These are phyloP conservation scores for Onchidella celtica DNA, from an alignment of 2,888 invertebrate genomes.

Conservation along the genomic window DNA sequence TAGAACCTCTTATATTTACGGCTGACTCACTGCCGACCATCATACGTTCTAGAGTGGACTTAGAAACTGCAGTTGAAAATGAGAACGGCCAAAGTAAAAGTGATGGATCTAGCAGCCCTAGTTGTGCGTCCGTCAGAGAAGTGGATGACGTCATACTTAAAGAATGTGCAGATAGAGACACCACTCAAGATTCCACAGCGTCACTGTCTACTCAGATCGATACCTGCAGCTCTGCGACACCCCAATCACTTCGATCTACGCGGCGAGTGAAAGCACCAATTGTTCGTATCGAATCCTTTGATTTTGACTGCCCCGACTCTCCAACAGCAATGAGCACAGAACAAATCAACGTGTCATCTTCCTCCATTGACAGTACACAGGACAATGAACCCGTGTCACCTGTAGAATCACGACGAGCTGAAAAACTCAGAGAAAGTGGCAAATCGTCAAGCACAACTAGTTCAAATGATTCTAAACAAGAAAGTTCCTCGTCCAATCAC, in stretches of 20 bases:
- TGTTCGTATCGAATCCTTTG: slow-evolving; percentile 40
- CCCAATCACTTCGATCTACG: not conserved
- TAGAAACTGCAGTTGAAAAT: slow-evolving; percentile 13
- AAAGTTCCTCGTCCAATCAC: not conserved
- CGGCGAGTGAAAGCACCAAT: slow-evolving; percentile 32
- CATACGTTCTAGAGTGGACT: slow-evolving; percentile 32
- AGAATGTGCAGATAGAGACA: not conserved
- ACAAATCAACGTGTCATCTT: not conserved
- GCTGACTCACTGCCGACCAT: slow-evolving; percentile 47
- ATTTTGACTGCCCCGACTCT: slow-evolving; percentile 5
- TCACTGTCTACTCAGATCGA: not conserved
- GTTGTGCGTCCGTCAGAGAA: not conserved
- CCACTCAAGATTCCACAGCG: not conserved
- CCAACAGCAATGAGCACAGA: not conserved
- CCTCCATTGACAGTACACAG: not conserved
- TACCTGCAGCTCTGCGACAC: not conserved
- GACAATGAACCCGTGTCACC: too few species aligned
- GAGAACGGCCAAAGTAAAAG: slow-evolving; percentile 37
- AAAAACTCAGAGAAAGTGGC: too few species aligned
- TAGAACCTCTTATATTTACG: slow-evolving; percentile 22
- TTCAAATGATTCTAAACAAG: not conserved
- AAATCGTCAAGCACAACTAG: not conserved
- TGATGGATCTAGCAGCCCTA: not conserved
- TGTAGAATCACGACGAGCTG: too few species aligned
- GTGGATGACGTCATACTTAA: not conserved